Conservation (phyloP, 2,888 invertebrate species). For the Scaptomyza caliginosa region DNA sequence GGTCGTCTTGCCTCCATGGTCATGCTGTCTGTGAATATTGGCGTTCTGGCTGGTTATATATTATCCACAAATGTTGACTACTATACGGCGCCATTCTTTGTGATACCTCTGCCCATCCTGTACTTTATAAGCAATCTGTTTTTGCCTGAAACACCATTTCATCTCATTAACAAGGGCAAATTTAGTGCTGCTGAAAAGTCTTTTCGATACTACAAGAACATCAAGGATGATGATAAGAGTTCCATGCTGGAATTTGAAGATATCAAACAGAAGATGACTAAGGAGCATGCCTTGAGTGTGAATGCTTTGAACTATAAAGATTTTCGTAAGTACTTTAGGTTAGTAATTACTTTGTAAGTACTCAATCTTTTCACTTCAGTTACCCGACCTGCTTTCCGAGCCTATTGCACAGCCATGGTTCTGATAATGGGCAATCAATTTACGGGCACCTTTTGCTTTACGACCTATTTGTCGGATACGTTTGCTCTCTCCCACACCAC, state of each 20-base stretch:
- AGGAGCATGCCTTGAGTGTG: slow-evolving; percentile 34
- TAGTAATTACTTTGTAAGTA: not conserved
- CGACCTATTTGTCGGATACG: slow-evolving; percentile 73
- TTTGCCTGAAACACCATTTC: slow-evolving; percentile 77
- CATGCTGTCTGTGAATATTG: slow-evolving; percentile 65
- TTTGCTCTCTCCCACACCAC: slow-evolving; percentile 67
- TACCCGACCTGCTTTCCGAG: slow-evolving; percentile 56
- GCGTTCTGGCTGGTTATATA: slow-evolving; percentile 64
- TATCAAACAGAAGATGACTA: slow-evolving; percentile 38
- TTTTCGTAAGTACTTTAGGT: slow-evolving; percentile 71
- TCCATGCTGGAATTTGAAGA: slow-evolving; percentile 55
- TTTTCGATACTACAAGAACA: slow-evolving; percentile 68
- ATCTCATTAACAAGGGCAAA: slow-evolving; percentile 59
- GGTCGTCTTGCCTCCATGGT: slow-evolving; percentile 78
- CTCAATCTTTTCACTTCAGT: slow-evolving; percentile 36
- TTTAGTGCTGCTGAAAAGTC: slow-evolving; percentile 63
- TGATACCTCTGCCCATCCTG: slow-evolving; percentile 59
- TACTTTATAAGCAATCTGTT: slow-evolving; percentile 57
- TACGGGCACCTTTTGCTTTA: slow-evolving; percentile 69
- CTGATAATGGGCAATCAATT: slow-evolving; percentile 64
- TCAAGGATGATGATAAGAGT: slow-evolving; percentile 43
- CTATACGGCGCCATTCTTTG: slow-evolving; percentile 48
- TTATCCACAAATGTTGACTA: slow-evolving; percentile 63
- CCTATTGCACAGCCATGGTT: slow-evolving; percentile 50
- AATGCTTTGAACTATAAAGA: slow-evolving; percentile 58